Conservation (phyloP, 2,113 vertebrate genomes). For the Paraplagusia blochii region DNA sequence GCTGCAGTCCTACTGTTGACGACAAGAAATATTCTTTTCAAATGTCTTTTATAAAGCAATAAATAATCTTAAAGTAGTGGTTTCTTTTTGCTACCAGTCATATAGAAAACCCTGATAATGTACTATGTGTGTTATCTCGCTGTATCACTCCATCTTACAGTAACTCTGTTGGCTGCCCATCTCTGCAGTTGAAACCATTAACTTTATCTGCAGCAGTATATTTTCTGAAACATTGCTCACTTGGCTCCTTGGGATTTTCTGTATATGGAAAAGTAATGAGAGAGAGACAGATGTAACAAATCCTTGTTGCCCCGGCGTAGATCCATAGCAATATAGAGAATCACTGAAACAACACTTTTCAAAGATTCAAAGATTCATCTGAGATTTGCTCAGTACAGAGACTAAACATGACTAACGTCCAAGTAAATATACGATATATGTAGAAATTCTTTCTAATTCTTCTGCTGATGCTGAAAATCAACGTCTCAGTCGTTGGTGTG, state of each 20-base stretch:
- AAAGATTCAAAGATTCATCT: no score
- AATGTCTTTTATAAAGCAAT: slow-evolving; percentile 3
- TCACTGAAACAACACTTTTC: slow-evolving; percentile 2
- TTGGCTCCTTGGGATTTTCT: background rate
- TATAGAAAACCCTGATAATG: background rate
- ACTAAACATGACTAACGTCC: no score
- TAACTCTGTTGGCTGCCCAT: slow-evolving; percentile 19
- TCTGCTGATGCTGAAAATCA: no score
- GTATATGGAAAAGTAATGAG: background rate
- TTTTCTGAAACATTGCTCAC: slow-evolving; percentile 14
- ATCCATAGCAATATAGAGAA: slow-evolving; percentile 14
- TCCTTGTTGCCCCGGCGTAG: slow-evolving; percentile 16
- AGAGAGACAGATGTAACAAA: slow-evolving; percentile 1
- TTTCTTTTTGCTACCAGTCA: slow-evolving; percentile 9
- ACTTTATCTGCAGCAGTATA: slow-evolving; percentile 45
- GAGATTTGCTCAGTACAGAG: no score
- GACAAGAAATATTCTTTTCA: background rate
- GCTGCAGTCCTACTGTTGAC: background rate
- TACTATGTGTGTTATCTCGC: background rate
- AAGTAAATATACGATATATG: no score
- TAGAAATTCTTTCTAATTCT: no score
- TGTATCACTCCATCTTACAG: background rate
- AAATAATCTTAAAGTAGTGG: background rate
- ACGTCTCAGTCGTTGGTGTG: no score
- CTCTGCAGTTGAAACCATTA: slow-evolving; percentile 45